Base-by-base conservation (phyloP, 2,888 invertebrate species). In the Drosophila formosana region DNA sequence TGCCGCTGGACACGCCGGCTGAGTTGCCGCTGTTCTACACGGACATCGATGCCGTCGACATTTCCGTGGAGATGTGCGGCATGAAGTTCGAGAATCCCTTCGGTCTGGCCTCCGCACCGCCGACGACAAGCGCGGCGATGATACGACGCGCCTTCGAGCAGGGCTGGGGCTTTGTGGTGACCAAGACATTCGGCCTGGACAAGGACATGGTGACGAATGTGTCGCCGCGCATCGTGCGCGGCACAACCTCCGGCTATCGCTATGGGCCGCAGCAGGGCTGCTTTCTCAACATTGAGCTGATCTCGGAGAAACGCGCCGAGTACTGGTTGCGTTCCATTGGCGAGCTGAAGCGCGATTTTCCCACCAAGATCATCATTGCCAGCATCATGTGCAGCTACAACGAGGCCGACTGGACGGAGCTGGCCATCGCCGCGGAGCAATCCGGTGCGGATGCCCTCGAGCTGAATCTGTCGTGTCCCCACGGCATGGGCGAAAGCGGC, bases 181-280 rank as follows among this genome's bases (percentile, higher is more conserved):
- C 99, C 0, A 99, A 99, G 93, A 99, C 99, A 0, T 99, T 98
- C 91, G 95, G 96, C 3, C 93, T 99, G 13, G 97, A 98, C 91
- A 99, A 99, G 96, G 98, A 99, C 91, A 92, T 97, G 66, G 98
- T 99, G 4, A 98, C 98, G 0, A 99, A 99, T 92, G 97, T 99
- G 0, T 99, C 99, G 0, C 99, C 99, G 0, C 95, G 99, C 64
- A 99, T 99, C 82, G 96, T 99, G 0, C 95, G 98, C 60, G 99
- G 99, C 9, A 96, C 96, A 1, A 98, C 99, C 0, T 97, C 98
- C 0, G 97, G 99, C 0, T 96, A 98, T 85, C 94, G 95, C 87
- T 99, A 95, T 92, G 99, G 99, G 0, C 99, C 99, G 0, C 98
- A 98, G n/a, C 98, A 98, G 93, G 96, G 98, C 7, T 96, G 98